Evolutionary conservation across 1,140 invertebrate species (phyloP), one percentile per base, ranked within the genome.

Genomic region (Octopus bimaculoides): DNA sequence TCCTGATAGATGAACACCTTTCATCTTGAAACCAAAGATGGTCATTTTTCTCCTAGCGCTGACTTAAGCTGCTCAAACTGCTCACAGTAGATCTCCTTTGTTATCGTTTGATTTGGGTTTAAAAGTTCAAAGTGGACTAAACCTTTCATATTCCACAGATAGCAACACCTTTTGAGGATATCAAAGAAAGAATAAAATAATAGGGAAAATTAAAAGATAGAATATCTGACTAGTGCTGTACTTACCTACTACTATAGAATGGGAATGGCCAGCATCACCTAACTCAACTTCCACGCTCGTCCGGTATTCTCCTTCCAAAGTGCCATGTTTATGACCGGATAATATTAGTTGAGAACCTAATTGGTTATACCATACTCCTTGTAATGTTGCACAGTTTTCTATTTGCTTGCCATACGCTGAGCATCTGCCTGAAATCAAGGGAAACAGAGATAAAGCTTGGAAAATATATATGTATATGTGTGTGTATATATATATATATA

Each of bases 241-340:
- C 66, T 75, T 75, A 75, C 74, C 74, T 52, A 75, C 20, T 14
- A 75, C 74, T 41, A 75, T 75, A 9, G 74, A 75, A 75, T 75
- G 74, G 20, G 74, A 20, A 17, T 17, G 20, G 6, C 74, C 74
- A 75, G 74, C 74, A 9, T 52, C 26, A 52, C 74, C 74, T 41
- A 53, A 5, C 17, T 53, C 52, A 6, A 75, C 52, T 41, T 75
- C 74, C n/a, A 75, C 74, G 52, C 41, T 53, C 6, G 74, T 75
- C 17, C 74, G 74, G 26, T 75, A 75, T 53, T 75, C 74, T 41
- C 74, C 74, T 75, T 75, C 74, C 17, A 75, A 53, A 20, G 74
- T 53, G 8, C 74, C 74, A 75, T 75, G 12, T 7, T 17, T 20
- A 52, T 5, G 74, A 75, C 52, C 20, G 4, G 5, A 14, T 41